Conservation (phyloP, 2,797 vertebrate genomes). For the Nasua narica region DNA sequence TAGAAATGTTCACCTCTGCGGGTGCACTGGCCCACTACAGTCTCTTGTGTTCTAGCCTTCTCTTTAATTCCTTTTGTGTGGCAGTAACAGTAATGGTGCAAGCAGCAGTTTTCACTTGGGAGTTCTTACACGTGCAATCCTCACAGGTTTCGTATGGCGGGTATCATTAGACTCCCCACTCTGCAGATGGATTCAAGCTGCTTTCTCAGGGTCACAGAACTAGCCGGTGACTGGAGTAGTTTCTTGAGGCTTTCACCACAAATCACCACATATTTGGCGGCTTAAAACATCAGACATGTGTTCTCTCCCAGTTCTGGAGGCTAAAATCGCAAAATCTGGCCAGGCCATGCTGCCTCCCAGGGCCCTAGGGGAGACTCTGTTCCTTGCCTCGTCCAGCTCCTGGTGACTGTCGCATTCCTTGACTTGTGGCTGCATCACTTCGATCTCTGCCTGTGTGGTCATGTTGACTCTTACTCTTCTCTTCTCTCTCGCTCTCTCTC, state of each 20-base stretch:
- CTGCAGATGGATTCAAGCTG: not conserved
- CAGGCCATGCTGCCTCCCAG: not conserved
- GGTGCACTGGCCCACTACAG: not conserved
- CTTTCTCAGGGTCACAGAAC: not conserved
- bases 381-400: not conserved
- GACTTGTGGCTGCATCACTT: not conserved
- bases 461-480: not conserved
- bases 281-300: not conserved
- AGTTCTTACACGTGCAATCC: not conserved
- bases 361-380: not conserved
- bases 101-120: not conserved
- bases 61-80: not conserved
- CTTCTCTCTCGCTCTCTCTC: not conserved
- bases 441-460: not conserved
- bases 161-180: not conserved
- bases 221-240: not conserved
- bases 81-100: not conserved
- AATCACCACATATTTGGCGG: not conserved
- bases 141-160: not conserved
- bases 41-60: not conserved
- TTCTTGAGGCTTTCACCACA: slow-evolving; percentile 11
- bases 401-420: not conserved
- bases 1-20: not conserved
- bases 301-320: not conserved
- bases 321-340: not conserved